phyloP scores from a whole-genome alignment of 1,140 invertebrate species.

The Micrasema minimum region DNA sequence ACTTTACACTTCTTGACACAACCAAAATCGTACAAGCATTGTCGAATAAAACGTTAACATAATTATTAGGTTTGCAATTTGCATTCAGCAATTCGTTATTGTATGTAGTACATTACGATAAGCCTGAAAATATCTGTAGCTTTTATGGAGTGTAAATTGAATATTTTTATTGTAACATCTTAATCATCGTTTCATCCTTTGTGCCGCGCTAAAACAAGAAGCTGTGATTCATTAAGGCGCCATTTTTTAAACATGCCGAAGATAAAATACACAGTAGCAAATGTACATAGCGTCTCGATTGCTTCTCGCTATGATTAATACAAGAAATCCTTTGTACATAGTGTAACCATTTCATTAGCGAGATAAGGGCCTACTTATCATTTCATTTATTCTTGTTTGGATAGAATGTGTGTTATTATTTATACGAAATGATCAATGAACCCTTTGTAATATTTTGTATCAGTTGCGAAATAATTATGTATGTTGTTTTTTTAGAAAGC shows the following conservation, averaged over 20 bases:
- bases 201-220: not conserved
- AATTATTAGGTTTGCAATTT: too few relatives aligned
- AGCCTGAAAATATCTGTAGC: too few relatives aligned
- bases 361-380: slow-evolving; percentile 9
- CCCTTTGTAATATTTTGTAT: too few relatives aligned
- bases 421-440: too few relatives aligned
- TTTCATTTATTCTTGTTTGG: not conserved
- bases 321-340: slow-evolving; percentile 15
- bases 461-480: too few relatives aligned
- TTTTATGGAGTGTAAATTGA: not conserved
- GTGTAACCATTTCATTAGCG: slow-evolving; percentile 10
- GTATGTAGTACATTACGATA: too few relatives aligned
- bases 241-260: slow-evolving; percentile 9
- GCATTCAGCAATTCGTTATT: too few relatives aligned
- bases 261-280: not conserved
- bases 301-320: slow-evolving; percentile 17
- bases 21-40: too few relatives aligned
- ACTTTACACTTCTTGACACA: too few relatives aligned
- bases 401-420: too few relatives aligned
- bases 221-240: not conserved
- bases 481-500: too few relatives aligned
- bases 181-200: not conserved
- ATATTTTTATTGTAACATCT: not conserved
- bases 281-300: not conserved
- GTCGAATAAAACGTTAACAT: too few relatives aligned